These are phyloP conservation scores for Muricea muricata DNA, from an alignment of 92 coral and sea anemone species.

Conservation along the genomic window DNA sequence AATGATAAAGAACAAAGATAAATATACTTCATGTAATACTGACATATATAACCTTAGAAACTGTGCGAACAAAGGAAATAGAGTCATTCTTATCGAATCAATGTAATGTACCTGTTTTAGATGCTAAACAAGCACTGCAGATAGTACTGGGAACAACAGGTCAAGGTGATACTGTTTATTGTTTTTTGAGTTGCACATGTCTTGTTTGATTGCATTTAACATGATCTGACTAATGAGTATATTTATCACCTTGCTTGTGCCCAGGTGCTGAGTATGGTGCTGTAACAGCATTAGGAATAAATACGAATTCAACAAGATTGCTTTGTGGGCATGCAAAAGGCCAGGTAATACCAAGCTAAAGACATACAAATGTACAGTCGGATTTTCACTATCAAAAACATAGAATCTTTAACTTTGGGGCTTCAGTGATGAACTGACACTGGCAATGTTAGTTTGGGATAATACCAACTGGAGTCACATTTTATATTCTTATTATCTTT, in stretches of 20 bases:
- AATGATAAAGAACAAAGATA: background rate
- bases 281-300: constrained; percentile 93
- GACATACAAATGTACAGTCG: too few species aligned
- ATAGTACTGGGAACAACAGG: constrained; percentile 91
- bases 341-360: constrained; percentile 69
- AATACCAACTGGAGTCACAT: too few species aligned
- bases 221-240: background rate
- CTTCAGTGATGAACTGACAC: too few species aligned
- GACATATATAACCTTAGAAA: too few species aligned
- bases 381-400: too few species aligned
- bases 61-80: too few species aligned
- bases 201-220: background rate
- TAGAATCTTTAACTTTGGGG: too few species aligned
- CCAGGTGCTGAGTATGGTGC: constrained; percentile 98
- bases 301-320: constrained; percentile 86
- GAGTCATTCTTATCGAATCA: too few species aligned
- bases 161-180: constrained; percentile 63
- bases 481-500: too few species aligned
- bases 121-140: constrained; percentile 84
- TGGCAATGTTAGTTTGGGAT: too few species aligned
- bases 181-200: background rate
- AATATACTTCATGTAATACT: background rate
- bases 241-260: background rate
- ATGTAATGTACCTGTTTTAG: constrained; percentile 62
- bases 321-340: constrained; percentile 97